Evolutionary conservation across 2,113 vertebrate genomes (phyloP).

Genomic region (Cacatua alba): DNA sequence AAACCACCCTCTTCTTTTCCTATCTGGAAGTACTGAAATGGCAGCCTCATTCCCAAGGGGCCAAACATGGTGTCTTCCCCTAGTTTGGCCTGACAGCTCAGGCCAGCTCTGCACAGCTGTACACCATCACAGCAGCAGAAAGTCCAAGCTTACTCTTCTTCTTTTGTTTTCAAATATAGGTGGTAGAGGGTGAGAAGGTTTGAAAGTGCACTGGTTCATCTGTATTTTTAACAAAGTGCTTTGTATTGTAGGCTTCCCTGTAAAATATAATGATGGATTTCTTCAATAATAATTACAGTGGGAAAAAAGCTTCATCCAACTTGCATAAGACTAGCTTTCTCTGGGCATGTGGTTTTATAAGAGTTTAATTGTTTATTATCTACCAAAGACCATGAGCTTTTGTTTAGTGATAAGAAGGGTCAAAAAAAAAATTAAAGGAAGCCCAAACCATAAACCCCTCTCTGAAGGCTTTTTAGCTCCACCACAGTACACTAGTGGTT

Average conservation of each 20-base stretch:
- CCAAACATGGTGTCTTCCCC: not conserved
- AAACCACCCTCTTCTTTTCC: not conserved
- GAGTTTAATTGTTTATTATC: conserved; percentile 25
- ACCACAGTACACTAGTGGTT: not conserved
- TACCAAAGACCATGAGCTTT: conserved; percentile 16
- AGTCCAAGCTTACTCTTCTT: not conserved
- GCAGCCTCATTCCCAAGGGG: not conserved
- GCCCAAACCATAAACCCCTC: not conserved
- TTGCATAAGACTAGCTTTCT: conserved; percentile 38
- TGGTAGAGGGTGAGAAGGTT: not conserved
- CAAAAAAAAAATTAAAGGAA: conserved; percentile 11
- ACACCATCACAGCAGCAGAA: not conserved
- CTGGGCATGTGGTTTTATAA: conserved; percentile 12
- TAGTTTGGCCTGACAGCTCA: not conserved
- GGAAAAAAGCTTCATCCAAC: not conserved
- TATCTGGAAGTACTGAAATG: not conserved
- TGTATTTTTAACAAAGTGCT: conserved; percentile 8
- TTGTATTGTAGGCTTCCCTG: not conserved
- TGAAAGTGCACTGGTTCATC: not conserved
- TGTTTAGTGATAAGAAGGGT: conserved; percentile 30
- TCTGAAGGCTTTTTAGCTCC: not conserved
- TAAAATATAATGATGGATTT: conserved; percentile 19
- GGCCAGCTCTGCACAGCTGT: not conserved
- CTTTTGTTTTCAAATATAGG: not conserved
- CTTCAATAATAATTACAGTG: not conserved